A percentile compares a stretch with the other conserved stretches of the same genome.
Evolutionary conservation across 2,888 invertebrate genomes (phyloP).

Genomic region (Meteorus colon): DNA sequence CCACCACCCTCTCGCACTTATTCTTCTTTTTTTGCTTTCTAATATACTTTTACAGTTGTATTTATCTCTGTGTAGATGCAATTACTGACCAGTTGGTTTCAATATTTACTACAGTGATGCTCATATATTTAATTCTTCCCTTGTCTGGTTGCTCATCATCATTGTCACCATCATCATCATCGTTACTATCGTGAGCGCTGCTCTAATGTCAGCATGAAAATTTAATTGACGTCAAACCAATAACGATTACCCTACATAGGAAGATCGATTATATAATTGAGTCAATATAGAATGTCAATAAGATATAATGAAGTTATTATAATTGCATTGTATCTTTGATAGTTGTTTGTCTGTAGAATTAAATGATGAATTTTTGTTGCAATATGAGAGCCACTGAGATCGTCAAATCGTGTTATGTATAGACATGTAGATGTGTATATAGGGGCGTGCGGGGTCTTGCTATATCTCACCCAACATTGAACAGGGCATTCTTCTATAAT

Average conservation of each 20-base stretch:
- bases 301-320: background rate
- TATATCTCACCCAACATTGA: slow-evolving; percentile 50
- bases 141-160: background rate
- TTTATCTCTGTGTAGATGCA: slow-evolving; percentile 51
- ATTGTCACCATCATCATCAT: background rate
- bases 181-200: background rate
- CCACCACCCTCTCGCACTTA: slow-evolving; percentile 17
- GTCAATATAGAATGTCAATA: slow-evolving; percentile 7
- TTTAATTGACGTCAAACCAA: slow-evolving; percentile 1
- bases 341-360: background rate
- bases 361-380: background rate
- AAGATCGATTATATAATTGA: slow-evolving; percentile 3
- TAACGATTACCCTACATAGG: slow-evolving; percentile 1
- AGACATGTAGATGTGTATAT: slow-evolving; percentile 17
- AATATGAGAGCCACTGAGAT: slow-evolving; percentile 33
- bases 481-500: slow-evolving; percentile 69
- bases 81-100: slow-evolving; percentile 51
- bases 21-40: slow-evolving; percentile 46
- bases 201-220: slow-evolving; percentile 1
- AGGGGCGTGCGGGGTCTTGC: slow-evolving; percentile 26
- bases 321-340: background rate
- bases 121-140: slow-evolving; percentile 36
- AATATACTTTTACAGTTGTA: slow-evolving; percentile 46
- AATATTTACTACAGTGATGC: slow-evolving; percentile 47
- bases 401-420: slow-evolving; percentile 22